Evolutionary conservation across 2,888 invertebrate species (phyloP).

Genomic region (Drosophila testacea): DNA sequence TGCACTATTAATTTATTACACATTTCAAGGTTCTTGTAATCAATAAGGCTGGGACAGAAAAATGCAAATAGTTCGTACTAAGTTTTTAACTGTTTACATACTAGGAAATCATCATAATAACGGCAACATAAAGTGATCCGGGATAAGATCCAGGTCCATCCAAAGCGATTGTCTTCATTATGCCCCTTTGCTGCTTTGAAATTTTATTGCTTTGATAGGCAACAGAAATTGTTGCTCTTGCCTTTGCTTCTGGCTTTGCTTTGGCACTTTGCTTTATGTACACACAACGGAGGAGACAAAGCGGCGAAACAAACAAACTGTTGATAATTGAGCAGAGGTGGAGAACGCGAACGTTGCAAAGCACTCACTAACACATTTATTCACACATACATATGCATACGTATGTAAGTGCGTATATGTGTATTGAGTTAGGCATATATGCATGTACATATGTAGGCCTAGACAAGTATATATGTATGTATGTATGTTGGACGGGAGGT

Average conservation of each 20-base stretch:
- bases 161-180: slow-evolving; percentile 8
- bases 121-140: slow-evolving; percentile 18
- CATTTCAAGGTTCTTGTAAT: slow-evolving; percentile 26
- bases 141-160: slow-evolving; percentile 14
- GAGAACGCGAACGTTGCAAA: slow-evolving; percentile 54
- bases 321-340: slow-evolving; percentile 70
- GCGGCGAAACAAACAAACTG: slow-evolving; percentile 67
- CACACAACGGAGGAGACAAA: slow-evolving; percentile 45
- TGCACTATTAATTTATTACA: slow-evolving; percentile 32
- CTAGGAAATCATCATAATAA: slow-evolving; percentile 8
- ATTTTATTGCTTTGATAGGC: slow-evolving; percentile 48
- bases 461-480: background rate
- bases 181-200: slow-evolving; percentile 27
- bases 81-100: too few species aligned
- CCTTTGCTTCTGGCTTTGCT: slow-evolving; percentile 46
- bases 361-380: slow-evolving; percentile 33
- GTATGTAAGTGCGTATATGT: slow-evolving; percentile 8
- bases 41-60: slow-evolving; percentile 31
- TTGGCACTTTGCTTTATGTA: slow-evolving; percentile 55
- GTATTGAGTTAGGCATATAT: slow-evolving; percentile 11
- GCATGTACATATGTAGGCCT: slow-evolving; percentile 17
- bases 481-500: slow-evolving; percentile 7
- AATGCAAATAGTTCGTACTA: slow-evolving; percentile 18
- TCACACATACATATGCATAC: slow-evolving; percentile 9
- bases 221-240: slow-evolving; percentile 46